These are phyloP conservation scores for Paracentrotus lividus DNA, from an alignment of 53 echinoderm and acorn worm species.

Conservation along the genomic window DNA sequence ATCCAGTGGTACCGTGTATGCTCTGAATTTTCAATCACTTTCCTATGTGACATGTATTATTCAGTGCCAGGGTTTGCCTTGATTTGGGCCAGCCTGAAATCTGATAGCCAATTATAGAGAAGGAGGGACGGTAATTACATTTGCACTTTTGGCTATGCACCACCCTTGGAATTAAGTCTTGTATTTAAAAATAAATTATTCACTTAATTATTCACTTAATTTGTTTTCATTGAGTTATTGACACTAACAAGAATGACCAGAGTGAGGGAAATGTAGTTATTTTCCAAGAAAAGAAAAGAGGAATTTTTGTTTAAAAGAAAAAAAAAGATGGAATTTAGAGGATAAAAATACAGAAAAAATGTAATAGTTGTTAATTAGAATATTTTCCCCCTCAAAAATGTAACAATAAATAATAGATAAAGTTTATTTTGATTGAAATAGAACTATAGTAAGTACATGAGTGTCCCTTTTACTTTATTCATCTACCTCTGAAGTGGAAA, in stretches of 20 bases:
- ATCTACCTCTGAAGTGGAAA: too few species aligned
- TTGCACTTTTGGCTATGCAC: constrained; percentile 31
- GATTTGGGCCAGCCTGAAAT: constrained; percentile 22
- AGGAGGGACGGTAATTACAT: constrained; percentile 23
- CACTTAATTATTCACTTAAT: too few species aligned
- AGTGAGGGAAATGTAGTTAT: neutral
- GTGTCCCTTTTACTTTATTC: too few species aligned
- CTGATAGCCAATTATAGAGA: constrained; percentile 35
- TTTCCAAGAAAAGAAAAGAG: neutral
- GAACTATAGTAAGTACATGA: neutral
- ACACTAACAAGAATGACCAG: neutral
- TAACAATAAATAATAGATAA: too few species aligned
- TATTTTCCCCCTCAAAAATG: too few species aligned
- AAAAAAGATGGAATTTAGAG: neutral
- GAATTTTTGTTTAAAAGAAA: neutral
- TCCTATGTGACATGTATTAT: constrained; percentile 35
- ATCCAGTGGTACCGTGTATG: neutral
- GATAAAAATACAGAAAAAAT: neutral
- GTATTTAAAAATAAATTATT: neutral
- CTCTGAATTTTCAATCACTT: constrained; percentile 42
- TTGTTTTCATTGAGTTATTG: neutral
- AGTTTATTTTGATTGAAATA: neutral
- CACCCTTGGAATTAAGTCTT: constrained; percentile 24
- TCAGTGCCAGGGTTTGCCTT: neutral
- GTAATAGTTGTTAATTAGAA: neutral